Evolutionary conservation across 2,113 vertebrate species (phyloP).

Genomic region (Pachyramphus minor): DNA sequence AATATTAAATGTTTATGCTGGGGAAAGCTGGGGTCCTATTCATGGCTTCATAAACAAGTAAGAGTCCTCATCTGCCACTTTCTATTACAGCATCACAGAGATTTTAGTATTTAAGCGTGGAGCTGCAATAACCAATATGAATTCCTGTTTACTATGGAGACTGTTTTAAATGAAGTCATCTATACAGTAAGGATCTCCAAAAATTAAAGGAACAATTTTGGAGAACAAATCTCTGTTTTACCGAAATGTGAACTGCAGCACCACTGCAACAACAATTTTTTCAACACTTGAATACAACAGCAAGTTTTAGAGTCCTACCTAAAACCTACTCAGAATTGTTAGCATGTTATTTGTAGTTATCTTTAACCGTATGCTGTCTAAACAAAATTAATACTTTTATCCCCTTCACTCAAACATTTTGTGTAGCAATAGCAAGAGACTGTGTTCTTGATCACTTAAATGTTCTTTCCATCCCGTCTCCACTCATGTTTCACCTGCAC

Average conservation of each 20-base stretch:
- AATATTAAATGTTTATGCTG: neutral
- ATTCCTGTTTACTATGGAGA: neutral
- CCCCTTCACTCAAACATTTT: neutral
- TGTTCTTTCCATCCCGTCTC: neutral
- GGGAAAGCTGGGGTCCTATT: neutral
- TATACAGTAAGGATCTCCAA: neutral
- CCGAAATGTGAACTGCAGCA: neutral
- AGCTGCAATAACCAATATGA: neutral
- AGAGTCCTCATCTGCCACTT: neutral
- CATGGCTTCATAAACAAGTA: neutral
- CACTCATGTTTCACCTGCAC: neutral
- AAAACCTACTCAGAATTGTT: neutral
- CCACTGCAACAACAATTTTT: neutral
- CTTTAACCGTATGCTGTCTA: neutral
- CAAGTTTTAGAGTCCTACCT: neutral
- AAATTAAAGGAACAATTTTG: neutral
- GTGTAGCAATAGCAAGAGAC: neutral
- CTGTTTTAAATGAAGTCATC: neutral
- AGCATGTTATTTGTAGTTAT: neutral
- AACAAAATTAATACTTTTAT: neutral
- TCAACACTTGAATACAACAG: neutral
- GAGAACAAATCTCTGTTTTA: neutral
- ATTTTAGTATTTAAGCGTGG: neutral
- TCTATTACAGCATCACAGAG: neutral
- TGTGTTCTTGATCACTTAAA: neutral